Evolutionary conservation across 2,113 vertebrate genomes (phyloP), one percentile per base, ranked within the genome.

Genomic region (Cavia aperea): DNA sequence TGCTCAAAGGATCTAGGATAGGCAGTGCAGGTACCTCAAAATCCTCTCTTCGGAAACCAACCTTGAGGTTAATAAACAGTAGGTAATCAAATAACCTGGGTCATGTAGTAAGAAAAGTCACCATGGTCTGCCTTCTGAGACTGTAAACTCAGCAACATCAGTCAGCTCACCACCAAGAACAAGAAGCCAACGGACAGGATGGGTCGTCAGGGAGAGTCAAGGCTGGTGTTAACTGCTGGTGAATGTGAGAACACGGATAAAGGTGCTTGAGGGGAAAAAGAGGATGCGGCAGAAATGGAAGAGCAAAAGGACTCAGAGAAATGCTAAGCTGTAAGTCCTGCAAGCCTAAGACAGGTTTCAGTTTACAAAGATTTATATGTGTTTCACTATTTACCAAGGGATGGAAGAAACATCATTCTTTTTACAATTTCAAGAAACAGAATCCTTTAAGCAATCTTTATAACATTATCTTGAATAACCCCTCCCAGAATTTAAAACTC

Each of bases 21-120:
- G 1, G 12, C 19, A 58, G 4, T 13, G 6, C 3, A 68, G 3
- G 5, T 54, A 23, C 29, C 19, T 39, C 6, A 9, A n/a, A 5
- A 79, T 26, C 4, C 16, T 60, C 0, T 65, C 26, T 90, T 4
- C 51, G 89, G 43, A 89, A 15, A 51, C 4, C 43, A 11, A 0
- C 8, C 19, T 31, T 72, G 2, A 60, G 18, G 18, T 46, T 86
- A 85, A 62, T 4, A n/a, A 16, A 7, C 5, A 39, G 39, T 31
- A 84, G 6, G 1, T 9, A 65, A 68, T 39, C 43, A 21, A 68
- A 58, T 58, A 31, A 81, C 6, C 3, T 8, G 16, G 26, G 33
- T 2, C 16, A 29, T 31, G 7, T 39, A 58, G 68, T 18, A 26
- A 72, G 15, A 39, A 12, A 79, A 86, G 24, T 3, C 31, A 68